Base-by-base conservation (phyloP, 2,888 invertebrate species). In the Epiblema foenella region DNA sequence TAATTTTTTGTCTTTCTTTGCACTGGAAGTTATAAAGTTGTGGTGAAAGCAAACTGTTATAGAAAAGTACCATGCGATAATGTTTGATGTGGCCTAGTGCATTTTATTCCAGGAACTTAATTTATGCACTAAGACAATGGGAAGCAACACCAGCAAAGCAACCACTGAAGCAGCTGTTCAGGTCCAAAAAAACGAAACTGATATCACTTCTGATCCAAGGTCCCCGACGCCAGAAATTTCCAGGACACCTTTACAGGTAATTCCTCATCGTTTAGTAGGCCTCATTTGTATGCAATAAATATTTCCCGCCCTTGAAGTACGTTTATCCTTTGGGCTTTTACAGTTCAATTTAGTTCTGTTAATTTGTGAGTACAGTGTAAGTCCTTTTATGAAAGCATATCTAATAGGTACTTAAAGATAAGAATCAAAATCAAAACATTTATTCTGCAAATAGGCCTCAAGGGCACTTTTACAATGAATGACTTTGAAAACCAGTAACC, bases 221-320 rank as follows among this genome's bases (percentile, higher is more conserved):
- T 95, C 95, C 69, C 95, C 95, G 37, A 95, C 94, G 81, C 90
- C 92, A 65, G 93, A 94, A 82, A 94, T 95, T 76, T 83, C 89
- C 72, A 86, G 95, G 73, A 95, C 95, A 62, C 95, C 95, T 54
- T 85, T 95, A 76, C 93, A 95, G 88, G 95, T 95, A 89, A 82
- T 79, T 81, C 70, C 66, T 10, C 39, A 29, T 24, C 49, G 9
- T 24, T 24, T 42, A 18, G 15, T 59, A 56, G 15, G 33, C 4
- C 18, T 18, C 18, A n/a, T 24, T n/a, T 24, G 10, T 11, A 0
- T 29, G 10, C 24, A 15, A 15, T n/a, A 10, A 0, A 59, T 42
- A 24, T 60, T 60, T 60, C 46, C 60, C 60, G 46, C 60, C 46
- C 29, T 10, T n/a, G 12, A 12, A 10, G n/a, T 46, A n/a, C 2